Conservation (phyloP, 1,140 invertebrate species). For the Drosophila kepulauana region DNA sequence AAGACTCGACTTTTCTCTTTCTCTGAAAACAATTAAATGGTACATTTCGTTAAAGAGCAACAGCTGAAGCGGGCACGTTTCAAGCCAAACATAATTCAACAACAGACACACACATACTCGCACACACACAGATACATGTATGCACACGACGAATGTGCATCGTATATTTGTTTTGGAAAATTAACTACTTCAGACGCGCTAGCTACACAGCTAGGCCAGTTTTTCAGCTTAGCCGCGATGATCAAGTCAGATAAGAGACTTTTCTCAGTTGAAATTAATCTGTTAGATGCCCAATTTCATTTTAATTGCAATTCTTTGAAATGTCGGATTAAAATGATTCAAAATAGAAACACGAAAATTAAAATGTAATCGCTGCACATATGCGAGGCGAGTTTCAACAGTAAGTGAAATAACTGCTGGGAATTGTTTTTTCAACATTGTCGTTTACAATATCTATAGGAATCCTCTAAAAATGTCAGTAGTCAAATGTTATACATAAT, state of each 20-base stretch:
- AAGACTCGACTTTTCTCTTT: constrained; percentile 28
- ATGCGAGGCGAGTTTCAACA: constrained; percentile 1
- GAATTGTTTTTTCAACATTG: too few relatives aligned
- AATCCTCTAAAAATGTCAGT: neutral
- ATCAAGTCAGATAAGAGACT: constrained; percentile 23
- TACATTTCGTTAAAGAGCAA: constrained; percentile 15
- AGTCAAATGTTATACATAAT: neutral
- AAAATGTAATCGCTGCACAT: constrained; percentile 11
- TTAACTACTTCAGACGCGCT: constrained; percentile 25
- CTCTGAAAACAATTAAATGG: constrained; percentile 14
- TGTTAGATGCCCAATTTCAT: constrained; percentile 26
- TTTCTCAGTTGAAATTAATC: constrained; percentile 28
- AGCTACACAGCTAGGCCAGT: constrained; percentile 24
- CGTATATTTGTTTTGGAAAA: constrained; percentile 22
- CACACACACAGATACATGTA: neutral
- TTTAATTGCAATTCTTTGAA: constrained; percentile 30
- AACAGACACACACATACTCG: neutral
- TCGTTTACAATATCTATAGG: neutral
- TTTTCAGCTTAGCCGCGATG: constrained; percentile 14
- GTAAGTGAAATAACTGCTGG: neutral
- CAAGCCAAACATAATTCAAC: constrained; percentile 13
- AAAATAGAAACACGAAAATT: constrained; percentile 24
- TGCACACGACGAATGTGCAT: constrained; percentile 9
- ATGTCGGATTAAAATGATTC: constrained; percentile 27
- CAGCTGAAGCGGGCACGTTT: constrained; percentile 5